Percentiles rank a stretch among this genome's conserved stretches.
phyloP scores from a whole-genome alignment of 2,888 invertebrate genomes.

The Camponotus fellah region DNA sequence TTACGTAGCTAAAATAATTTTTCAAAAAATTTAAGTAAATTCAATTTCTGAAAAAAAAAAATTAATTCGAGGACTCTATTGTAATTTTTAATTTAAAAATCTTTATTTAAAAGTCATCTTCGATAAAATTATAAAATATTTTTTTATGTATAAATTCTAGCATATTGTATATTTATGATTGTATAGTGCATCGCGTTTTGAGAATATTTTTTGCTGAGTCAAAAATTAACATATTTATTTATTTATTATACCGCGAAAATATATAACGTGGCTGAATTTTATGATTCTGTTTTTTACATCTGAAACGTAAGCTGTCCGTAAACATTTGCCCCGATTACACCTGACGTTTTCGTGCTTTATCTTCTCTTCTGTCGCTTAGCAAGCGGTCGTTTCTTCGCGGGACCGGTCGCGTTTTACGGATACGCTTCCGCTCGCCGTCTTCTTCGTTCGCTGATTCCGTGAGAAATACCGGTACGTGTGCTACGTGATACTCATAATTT shows the following conservation, averaged over 20 bases:
- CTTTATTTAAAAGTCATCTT: neutral
- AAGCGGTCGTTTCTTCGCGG: neutral
- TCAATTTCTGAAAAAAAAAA: too few species aligned
- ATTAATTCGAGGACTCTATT: neutral
- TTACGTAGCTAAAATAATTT: neutral
- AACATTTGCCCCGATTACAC: constrained; percentile 14
- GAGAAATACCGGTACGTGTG: constrained; percentile 20
- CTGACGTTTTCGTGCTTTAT: constrained; percentile 9
- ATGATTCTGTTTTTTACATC: neutral
- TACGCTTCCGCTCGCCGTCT: constrained; percentile 24
- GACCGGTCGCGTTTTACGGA: constrained; percentile 17
- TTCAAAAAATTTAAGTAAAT: too few species aligned
- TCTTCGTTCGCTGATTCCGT: constrained; percentile 7
- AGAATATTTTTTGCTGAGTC: neutral
- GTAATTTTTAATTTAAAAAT: neutral
- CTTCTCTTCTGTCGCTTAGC: neutral
- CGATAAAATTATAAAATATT: neutral
- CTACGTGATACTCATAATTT: constrained; percentile 47
- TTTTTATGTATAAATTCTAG: neutral
- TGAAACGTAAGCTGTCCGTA: neutral
- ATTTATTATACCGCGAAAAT: neutral
- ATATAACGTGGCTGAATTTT: neutral
- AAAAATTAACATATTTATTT: neutral
- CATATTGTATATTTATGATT: neutral
- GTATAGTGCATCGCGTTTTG: neutral